Conservation (phyloP, 2,797 vertebrate genomes). For the Galago senegalensis region DNA sequence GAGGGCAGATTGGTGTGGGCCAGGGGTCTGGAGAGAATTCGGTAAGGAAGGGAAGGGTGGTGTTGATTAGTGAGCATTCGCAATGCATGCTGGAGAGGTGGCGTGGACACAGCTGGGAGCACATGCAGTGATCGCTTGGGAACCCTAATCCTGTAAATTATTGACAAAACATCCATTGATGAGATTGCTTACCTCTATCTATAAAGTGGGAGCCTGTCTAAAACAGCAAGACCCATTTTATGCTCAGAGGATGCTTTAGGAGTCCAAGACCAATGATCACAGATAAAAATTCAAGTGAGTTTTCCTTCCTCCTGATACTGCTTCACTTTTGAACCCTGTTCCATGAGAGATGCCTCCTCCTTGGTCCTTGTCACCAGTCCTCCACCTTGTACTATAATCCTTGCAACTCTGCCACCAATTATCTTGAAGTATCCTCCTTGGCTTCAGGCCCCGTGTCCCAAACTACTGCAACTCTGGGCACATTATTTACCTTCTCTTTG, state of each 20-base stretch:
- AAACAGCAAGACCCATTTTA: background rate
- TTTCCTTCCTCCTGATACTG: background rate
- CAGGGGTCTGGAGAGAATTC: background rate
- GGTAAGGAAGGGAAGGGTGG: too few species aligned
- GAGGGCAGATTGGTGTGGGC: background rate
- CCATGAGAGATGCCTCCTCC: accelerated
- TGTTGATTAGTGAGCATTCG: background rate
- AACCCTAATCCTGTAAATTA: background rate
- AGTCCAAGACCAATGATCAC: background rate
- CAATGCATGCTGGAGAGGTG: background rate
- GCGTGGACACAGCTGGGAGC: background rate
- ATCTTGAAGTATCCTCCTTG: background rate
- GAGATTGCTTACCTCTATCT: background rate
- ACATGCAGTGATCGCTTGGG: background rate
- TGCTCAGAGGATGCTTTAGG: background rate
- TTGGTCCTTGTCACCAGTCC: background rate
- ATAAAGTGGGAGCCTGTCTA: background rate
- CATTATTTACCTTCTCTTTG: background rate
- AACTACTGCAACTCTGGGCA: background rate
- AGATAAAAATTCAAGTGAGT: background rate
- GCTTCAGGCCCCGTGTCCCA: background rate
- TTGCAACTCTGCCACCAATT: background rate
- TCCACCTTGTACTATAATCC: background rate
- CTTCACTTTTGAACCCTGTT: background rate
- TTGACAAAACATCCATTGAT: background rate